Evolutionary conservation across 2,888 invertebrate species (phyloP).

Genomic region (Stomorhina lunata): DNA sequence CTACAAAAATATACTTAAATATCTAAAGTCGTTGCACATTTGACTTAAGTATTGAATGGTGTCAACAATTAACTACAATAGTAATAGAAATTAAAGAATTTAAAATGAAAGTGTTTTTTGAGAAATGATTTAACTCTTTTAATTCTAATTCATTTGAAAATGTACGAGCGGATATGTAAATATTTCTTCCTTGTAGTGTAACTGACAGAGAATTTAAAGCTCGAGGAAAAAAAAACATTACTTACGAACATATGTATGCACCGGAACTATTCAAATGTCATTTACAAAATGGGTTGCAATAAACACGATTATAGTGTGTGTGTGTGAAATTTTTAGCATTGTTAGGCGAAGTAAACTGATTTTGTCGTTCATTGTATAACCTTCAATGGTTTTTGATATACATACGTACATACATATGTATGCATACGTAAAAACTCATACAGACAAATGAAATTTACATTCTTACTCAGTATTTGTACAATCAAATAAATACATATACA

Average conservation of each 20-base stretch:
- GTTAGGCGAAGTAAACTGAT: constrained; percentile 16
- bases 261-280: constrained; percentile 47
- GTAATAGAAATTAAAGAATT: no score
- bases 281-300: constrained; percentile 28
- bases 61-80: no score
- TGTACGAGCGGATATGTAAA: not conserved
- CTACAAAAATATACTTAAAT: no score
- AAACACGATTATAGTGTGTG: constrained; percentile 23
- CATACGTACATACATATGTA: not conserved
- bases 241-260: not conserved
- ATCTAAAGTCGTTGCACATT: no score
- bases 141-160: not conserved
- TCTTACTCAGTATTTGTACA: not conserved
- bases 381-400: constrained; percentile 24
- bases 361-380: constrained; percentile 32
- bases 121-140: not conserved
- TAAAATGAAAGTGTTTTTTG: no score
- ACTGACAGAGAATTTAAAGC: not conserved
- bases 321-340: not conserved
- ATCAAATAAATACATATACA: no score
- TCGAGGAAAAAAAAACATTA: not conserved
- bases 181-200: not conserved
- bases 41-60: no score
- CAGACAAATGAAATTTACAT: not conserved
- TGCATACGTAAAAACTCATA: not conserved